Evolutionary conservation across 2,113 vertebrate species (phyloP), one percentile per base, ranked within the genome.

Genomic region (Sardina pilchardus): DNA sequence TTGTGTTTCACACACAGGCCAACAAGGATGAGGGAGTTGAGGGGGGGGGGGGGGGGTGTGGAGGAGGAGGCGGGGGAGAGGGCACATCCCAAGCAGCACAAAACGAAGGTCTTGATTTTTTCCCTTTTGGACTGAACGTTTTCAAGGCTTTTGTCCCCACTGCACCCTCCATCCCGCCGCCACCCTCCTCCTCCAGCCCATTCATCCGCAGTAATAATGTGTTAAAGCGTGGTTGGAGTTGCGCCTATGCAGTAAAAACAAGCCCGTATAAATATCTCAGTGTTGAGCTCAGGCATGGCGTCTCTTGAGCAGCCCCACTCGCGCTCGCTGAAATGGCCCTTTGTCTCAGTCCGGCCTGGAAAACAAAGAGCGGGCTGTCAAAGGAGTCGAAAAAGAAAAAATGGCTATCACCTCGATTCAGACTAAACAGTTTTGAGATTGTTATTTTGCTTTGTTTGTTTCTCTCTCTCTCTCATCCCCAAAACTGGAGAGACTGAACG

Each of bases 341-440:
- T 87, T 87, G 86, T 87, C 42, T 48, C 24, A 83, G 82, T 26
- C 56, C 39, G 56, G 16, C 44, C 83, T 75, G 30, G n/a, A n/a
- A 34, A 12, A 26, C 9, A 6, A 26, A 12, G 30, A 14, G 14
- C 30, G 45, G 12, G 45, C 45, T 39, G 21, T 6, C 5, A n/a
- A 78, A 39, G 36, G 8, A 34, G 36, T 36, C 9, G 36, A 34
- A 30, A 10, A 34, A 30, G 16, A 26, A 30, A 78, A 78, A 78
- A 39, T 71, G 63, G 26, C n/a, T 12, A 71, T 78, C 71, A 36
- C 67, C 67, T 75, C 1, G 7, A 75, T 75, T 75, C n/a, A 75
- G 26, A 75, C 26, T 75, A 75, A 75, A 75, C 71, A 14, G 67
- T 75, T 36, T 30, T 75, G 67, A 71, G 67, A 71, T 71, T 71